A percentile compares a stretch with the other conserved stretches of the same genome.
These are phyloP conservation scores for Colaptes auratus DNA, from an alignment of 2,113 vertebrate genomes.

Conservation along the genomic window DNA sequence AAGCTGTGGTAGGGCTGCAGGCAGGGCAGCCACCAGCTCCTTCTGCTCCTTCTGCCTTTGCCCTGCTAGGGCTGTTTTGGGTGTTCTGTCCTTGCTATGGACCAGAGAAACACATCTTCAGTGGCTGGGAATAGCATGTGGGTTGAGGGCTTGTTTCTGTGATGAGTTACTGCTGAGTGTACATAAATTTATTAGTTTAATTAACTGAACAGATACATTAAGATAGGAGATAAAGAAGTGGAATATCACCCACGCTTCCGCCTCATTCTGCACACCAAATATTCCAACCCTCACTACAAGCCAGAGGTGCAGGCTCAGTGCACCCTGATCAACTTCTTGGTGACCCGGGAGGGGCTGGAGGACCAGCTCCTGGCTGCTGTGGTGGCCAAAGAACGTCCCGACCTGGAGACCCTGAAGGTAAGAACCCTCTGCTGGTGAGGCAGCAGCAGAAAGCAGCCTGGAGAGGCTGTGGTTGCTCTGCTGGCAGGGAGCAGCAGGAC, in stretches of 20 bases:
- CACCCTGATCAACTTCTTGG: constrained; percentile 82
- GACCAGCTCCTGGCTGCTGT: constrained; percentile 80
- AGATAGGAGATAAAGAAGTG: constrained; percentile 80
- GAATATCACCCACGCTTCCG: constrained; percentile 76
- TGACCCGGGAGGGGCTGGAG: constrained; percentile 80
- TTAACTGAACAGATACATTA: constrained; percentile 69
- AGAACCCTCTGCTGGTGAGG: rapidly evolving
- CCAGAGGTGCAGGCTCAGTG: constrained; percentile 84
- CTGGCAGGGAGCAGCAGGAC: not conserved
- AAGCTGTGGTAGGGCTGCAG: not conserved
- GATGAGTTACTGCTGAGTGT: not conserved
- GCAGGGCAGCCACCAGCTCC: not conserved
- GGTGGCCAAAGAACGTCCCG: constrained; percentile 78
- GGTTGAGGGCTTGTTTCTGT: not conserved
- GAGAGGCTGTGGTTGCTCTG: rapidly evolving
- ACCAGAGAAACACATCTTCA: not conserved
- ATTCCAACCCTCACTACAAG: constrained; percentile 80
- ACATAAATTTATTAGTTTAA: not conserved
- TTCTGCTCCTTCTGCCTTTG: not conserved
- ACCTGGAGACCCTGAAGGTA: constrained; percentile 80
- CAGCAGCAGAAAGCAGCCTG: rapidly evolving
- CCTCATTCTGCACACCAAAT: constrained; percentile 81
- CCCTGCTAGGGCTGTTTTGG: not conserved
- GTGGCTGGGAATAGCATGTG: not conserved
- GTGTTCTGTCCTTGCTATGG: not conserved